Evolutionary conservation across 1,140 invertebrate genomes (phyloP).

Genomic region (Stegodyphus dumicola): DNA sequence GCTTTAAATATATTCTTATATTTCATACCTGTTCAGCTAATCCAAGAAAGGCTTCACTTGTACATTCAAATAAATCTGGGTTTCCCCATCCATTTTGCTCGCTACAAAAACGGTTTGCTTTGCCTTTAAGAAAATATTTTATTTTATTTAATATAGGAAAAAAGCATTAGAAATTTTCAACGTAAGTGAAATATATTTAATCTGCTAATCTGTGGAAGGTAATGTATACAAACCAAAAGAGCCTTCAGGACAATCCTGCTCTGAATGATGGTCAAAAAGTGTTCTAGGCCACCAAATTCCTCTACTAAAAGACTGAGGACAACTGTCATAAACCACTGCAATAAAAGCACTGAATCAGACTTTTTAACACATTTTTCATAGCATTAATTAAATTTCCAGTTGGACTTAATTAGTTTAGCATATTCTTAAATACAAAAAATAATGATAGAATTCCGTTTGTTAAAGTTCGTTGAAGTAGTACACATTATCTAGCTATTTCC

Average conservation of each 20-base stretch:
- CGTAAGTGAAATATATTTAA: too few species aligned
- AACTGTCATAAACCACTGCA: conserved; percentile 87
- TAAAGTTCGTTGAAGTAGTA: too few species aligned
- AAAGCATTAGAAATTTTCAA: neutral
- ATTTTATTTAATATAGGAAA: neutral
- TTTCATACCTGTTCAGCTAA: conserved; percentile 77
- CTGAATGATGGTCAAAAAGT: conserved; percentile 79
- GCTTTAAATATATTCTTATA: neutral
- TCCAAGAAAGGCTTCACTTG: conserved; percentile 84
- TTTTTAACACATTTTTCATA: too few species aligned
- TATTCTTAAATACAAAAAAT: too few species aligned
- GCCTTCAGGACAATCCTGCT: conserved; percentile 81
- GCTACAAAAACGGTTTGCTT: conserved; percentile 83
- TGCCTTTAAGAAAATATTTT: conserved; percentile 62
- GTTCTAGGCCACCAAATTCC: conserved; percentile 92
- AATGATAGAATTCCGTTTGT: too few species aligned
- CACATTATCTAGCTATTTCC: too few species aligned
- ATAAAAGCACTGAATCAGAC: neutral
- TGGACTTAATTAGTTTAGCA: too few species aligned
- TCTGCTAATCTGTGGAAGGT: too few species aligned
- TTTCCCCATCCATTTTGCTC: conserved; percentile 83
- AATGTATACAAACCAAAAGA: conserved; percentile 76
- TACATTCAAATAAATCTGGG: conserved; percentile 94
- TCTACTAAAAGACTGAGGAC: conserved; percentile 80
- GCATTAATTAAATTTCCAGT: too few species aligned